These are phyloP conservation scores for Setophaga petechia DNA, from an alignment of 2,113 vertebrate species.

Conservation along the genomic window DNA sequence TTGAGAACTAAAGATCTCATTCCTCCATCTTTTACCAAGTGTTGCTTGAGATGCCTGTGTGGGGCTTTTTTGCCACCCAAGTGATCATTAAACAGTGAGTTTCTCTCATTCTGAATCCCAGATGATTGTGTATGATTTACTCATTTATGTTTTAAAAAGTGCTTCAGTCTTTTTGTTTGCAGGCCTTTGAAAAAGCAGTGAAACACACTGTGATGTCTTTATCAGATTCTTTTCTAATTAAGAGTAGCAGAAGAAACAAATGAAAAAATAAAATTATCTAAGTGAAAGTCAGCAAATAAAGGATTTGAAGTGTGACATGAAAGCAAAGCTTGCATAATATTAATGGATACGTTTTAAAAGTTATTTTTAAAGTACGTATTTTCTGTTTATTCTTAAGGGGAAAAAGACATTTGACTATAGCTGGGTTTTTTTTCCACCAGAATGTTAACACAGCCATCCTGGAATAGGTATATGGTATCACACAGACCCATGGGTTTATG, in stretches of 20 bases:
- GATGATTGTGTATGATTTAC: not conserved
- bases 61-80: not conserved
- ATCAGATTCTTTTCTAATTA: not conserved
- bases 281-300: not conserved
- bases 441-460: not conserved
- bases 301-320: not conserved
- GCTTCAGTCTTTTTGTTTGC: not conserved
- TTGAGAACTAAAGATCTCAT: not conserved
- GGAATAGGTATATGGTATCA: not conserved
- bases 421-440: accelerated
- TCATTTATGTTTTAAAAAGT: not conserved
- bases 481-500: not conserved
- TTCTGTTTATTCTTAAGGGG: not conserved
- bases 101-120: not conserved
- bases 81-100: not conserved
- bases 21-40: not conserved
- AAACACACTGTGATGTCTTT: not conserved
- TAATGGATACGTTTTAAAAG: not conserved
- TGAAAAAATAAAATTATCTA: not conserved
- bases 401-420: not conserved
- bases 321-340: not conserved
- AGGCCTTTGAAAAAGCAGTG: not conserved
- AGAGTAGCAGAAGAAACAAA: not conserved
- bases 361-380: not conserved
- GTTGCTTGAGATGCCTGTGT: not conserved